Percentiles rank a stretch among this genome's conserved stretches.
phyloP scores from a whole-genome alignment of 2,797 vertebrate genomes.

The Notolepis coatsorum region DNA sequence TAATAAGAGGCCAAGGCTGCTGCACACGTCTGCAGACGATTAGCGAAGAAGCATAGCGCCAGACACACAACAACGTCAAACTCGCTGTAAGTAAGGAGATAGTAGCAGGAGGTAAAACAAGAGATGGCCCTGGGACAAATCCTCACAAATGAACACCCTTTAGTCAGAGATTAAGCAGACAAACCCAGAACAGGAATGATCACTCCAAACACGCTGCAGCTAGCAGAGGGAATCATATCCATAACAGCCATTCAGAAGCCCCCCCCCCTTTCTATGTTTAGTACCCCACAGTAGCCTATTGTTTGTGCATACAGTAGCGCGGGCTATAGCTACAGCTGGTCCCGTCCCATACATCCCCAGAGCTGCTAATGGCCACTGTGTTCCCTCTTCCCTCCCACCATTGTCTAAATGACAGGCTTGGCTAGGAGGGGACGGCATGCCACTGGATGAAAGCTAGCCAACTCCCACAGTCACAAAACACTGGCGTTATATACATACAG shows the following conservation, averaged over 20 bases:
- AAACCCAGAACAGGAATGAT: conserved; percentile 18
- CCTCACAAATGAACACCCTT: not conserved
- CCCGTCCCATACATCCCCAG: conserved; percentile 48
- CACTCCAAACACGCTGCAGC: conserved; percentile 28
- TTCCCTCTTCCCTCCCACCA: conserved; percentile 51
- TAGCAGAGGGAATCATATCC: conserved; percentile 38
- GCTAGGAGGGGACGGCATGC: conserved; percentile 18
- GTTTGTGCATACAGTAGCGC: conserved; percentile 37
- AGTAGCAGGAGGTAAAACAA: not conserved
- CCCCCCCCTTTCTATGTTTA: conserved; percentile 46
- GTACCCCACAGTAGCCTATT: conserved; percentile 54
- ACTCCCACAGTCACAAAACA: conserved; percentile 55
- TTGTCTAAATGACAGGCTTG: conserved; percentile 65
- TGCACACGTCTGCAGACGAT: conserved; percentile 1
- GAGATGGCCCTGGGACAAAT: conserved; percentile 4
- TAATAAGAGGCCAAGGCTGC: not conserved
- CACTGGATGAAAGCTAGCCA: conserved; percentile 47
- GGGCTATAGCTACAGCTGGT: conserved; percentile 47
- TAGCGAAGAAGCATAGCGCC: not conserved
- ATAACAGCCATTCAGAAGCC: conserved; percentile 32
- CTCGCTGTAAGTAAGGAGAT: not conserved
- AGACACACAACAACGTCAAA: not conserved
- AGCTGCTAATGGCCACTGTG: conserved; percentile 65
- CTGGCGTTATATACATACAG: conserved; percentile 24
- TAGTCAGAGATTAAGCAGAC: not conserved